Conservation (phyloP, 2,888 invertebrate species). For the Matsumyia berberina region DNA sequence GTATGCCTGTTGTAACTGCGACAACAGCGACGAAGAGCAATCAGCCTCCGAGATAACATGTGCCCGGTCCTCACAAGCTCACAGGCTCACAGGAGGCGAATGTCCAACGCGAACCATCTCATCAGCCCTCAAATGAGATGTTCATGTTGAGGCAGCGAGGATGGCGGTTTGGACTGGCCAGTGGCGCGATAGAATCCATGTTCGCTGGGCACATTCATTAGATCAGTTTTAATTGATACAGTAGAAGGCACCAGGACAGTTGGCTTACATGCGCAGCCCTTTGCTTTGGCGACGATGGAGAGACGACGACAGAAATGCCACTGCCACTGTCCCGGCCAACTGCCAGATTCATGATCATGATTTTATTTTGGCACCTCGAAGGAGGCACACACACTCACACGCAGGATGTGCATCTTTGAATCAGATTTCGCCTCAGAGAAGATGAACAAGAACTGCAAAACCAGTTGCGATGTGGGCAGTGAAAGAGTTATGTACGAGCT, state of each 20-base stretch:
- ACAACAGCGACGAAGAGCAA: constrained; percentile 51
- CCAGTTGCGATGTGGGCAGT: constrained; percentile 34
- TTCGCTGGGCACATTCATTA: constrained; percentile 73
- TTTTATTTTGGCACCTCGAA: constrained; percentile 63
- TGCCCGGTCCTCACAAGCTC: constrained; percentile 38
- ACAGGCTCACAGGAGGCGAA: constrained; percentile 4
- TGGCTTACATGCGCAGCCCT: constrained; percentile 9
- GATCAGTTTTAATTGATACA: constrained; percentile 75
- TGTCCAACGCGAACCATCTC: constrained; percentile 25
- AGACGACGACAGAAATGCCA: constrained; percentile 42
- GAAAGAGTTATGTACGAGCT: constrained; percentile 11
- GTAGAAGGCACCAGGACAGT: constrained; percentile 19
- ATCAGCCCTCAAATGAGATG: constrained; percentile 68
- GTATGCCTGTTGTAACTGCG: constrained; percentile 63
- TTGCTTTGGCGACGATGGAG: not conserved
- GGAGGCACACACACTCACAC: constrained; percentile 14
- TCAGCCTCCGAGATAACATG: constrained; percentile 63
- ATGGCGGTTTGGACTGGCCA: constrained; percentile 1
- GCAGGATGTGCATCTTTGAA: constrained; percentile 39
- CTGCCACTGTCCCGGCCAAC: constrained; percentile 53
- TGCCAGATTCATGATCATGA: constrained; percentile 71
- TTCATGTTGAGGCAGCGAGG: constrained; percentile 34
- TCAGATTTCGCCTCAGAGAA: constrained; percentile 20
- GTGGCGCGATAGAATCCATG: constrained; percentile 66
- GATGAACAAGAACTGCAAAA: not conserved